Evolutionary conservation across 2,888 invertebrate species (phyloP), one percentile per base, ranked within the genome.

Genomic region (Campoletis raptor): DNA sequence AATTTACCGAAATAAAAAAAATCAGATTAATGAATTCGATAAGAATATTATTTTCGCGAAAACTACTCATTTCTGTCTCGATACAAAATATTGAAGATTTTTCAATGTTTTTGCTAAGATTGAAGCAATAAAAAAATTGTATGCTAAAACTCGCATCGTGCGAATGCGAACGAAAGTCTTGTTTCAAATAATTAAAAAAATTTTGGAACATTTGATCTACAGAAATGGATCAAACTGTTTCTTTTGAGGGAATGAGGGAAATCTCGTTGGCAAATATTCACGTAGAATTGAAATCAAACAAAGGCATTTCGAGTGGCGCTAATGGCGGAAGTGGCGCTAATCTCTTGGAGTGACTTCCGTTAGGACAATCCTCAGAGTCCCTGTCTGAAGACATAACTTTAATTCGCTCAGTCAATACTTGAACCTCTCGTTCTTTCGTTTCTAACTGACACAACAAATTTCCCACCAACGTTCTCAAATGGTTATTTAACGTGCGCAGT

Each of bases 381-480:
- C 90, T 88, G 82, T 88, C 90, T 54, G 88, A 87, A 3, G 93
- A 89, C 12, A 90, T 86, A 12, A 90, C 85, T 30, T 90, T 85
- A 18, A 97, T 95, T 91, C 95, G 95, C 85, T 95, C 95, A 87
- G 95, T 96, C 40, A 97, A 92, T 77, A 95, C 94, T 78, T 95
- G 95, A 83, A 96, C 96, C 93, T 97, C 96, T 92, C 95, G 95
- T 90, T 96, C 96, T 82, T 96, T 95, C n/a, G 96, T 95, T 91
- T 97, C 97, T 42, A 97, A 94, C 92, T 97, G 96, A 72, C 95
- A 94, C 18, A 97, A 95, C 77, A 97, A 94, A 91, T 96, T 95
- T 88, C 96, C 96, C 10, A 96, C 95, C 15, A 96, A 93, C 24
- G 94, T 94, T 87, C 96, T 95, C 70, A 97, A 93, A 90, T 96